Base-by-base conservation (phyloP, 2,797 vertebrate species). In the Myripristis murdjan region DNA sequence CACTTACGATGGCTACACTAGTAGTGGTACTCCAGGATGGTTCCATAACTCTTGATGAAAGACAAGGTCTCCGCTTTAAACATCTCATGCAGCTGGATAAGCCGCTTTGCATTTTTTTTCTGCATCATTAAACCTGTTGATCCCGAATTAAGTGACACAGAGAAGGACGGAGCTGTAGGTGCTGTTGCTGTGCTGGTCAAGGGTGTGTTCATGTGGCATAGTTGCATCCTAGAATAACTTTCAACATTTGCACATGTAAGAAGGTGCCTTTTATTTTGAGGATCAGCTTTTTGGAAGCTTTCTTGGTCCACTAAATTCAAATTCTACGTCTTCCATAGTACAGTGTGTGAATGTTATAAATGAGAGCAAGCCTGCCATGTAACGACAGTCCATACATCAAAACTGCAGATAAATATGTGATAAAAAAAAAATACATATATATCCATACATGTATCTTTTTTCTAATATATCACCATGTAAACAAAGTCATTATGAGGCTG, bases 61-160 rank as follows among this genome's bases (percentile, higher is more conserved):
- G 54, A 33, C 22, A 20, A 14, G 28, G 49, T 65, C 5, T 67
- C 23, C 46, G 16, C 81, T 84, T 73, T 39, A 39, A 52, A 64
- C 61, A 48, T 16, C 44, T 62, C 28, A 20, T 20, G 23, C 9
- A 35, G 47, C 33, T 35, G 35, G 37, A 31, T 52, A 39, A 39
- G n/a, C 22, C 54, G 69, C 14, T 77, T 58, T 61, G 18, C 12
- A 64, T 64, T 43, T 54, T 48, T 65, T 64, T 62, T 24, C 71
- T 28, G 24, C 56, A 35, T 37, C 11, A 47, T 70, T 79, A 78
- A 73, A 76, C 44, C 16, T 47, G 64, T 39, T 84, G 66, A 81
- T 60, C 65, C 33, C 63, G 70, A 65, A 80, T 66, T 55, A 78
- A 66, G 52, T 76, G 53, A 78, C 53, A 72, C 12, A 20, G 54